Evolutionary conservation across 2,888 invertebrate genomes (phyloP), one percentile per base, ranked within the genome.

Genomic region (Heliothis peltigera): DNA sequence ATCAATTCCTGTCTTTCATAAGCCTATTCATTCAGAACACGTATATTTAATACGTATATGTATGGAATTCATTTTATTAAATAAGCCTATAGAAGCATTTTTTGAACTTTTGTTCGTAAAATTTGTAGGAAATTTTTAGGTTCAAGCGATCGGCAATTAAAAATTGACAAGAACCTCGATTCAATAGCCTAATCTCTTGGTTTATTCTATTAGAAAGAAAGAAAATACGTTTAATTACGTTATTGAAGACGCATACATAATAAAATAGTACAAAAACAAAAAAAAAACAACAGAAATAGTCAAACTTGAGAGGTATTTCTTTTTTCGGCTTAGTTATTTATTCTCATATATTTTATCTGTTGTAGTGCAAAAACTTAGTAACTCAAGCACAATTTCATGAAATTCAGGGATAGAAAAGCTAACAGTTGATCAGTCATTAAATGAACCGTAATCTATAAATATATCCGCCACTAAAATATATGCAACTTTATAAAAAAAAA

Each of bases 1-100:
- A 68, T 70, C 32, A 54, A 70, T 67, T 44, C 8, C 19, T 52
- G 43, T 25, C 28, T 15, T 21, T 51, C 22, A 52, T 18, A 52
- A 19, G 8, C 59, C 43, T 32, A 46, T 58, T 74, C 68, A 53
- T 52, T 55, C 51, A 25, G 2, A 2, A 17, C 7, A 47, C 17
- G 32, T 39, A 25, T 2, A 2, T 28, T n/a, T 39, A 39, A n/a
- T 10, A 39, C 5, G 8, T 39, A 32, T 28, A 2, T 35, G 10
- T 2, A 19, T 5, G 8, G 5, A 3, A 21, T 21, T 32, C 22
- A 43, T 42, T 67, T 39, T 7, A 52, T 43, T 25, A 32, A 71
- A 63, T 49, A 54, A 64, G 0, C 12, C 42, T 8, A 19, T n/a
- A 47, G 18, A 47, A 35, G 15, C 12, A 10, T 51, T 43, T 19